phyloP scores from a whole-genome alignment of 1,140 invertebrate genomes.

The Drosophila kurseongensis region DNA sequence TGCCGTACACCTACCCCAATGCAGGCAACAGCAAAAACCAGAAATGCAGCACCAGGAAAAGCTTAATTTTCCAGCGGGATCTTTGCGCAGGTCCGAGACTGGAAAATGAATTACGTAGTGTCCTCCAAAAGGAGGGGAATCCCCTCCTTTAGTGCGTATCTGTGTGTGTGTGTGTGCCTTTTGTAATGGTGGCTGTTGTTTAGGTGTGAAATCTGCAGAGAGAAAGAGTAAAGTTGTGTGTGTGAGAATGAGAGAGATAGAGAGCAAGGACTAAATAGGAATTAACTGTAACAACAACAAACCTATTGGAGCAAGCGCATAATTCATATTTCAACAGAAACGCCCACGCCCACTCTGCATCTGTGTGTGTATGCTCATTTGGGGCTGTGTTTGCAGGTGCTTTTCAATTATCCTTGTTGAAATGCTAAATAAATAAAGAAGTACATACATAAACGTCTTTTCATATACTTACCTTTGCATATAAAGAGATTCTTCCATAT shows the following conservation, averaged over 20 bases:
- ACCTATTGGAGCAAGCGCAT: slow-evolving; percentile 66
- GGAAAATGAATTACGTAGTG: slow-evolving; percentile 73
- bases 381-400: slow-evolving; percentile 21
- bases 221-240: slow-evolving; percentile 1
- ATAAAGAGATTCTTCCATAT: slow-evolving; percentile 1
- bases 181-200: slow-evolving; percentile 36
- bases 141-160: slow-evolving; percentile 3
- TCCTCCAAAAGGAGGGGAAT: slow-evolving; percentile 23
- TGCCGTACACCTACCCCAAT: slow-evolving; percentile 74
- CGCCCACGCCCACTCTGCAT: slow-evolving; percentile 49
- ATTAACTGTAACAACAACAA: slow-evolving; percentile 57
- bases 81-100: slow-evolving; percentile 73
- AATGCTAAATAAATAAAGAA: slow-evolving; percentile 20
- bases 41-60: slow-evolving; percentile 22
- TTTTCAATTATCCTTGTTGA: slow-evolving; percentile 37
- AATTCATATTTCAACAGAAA: slow-evolving; percentile 63
- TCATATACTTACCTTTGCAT: not conserved
- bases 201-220: slow-evolving; percentile 32
- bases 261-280: slow-evolving; percentile 40
- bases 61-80: slow-evolving; percentile 47
- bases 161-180: slow-evolving; percentile 4
- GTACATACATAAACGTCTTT: slow-evolving; percentile 8
- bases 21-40: slow-evolving; percentile 23
- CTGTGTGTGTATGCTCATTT: slow-evolving; percentile 3
- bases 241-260: slow-evolving; percentile 8